Base-by-base conservation (phyloP, 2,113 vertebrate genomes). In the Zapornia atra region DNA sequence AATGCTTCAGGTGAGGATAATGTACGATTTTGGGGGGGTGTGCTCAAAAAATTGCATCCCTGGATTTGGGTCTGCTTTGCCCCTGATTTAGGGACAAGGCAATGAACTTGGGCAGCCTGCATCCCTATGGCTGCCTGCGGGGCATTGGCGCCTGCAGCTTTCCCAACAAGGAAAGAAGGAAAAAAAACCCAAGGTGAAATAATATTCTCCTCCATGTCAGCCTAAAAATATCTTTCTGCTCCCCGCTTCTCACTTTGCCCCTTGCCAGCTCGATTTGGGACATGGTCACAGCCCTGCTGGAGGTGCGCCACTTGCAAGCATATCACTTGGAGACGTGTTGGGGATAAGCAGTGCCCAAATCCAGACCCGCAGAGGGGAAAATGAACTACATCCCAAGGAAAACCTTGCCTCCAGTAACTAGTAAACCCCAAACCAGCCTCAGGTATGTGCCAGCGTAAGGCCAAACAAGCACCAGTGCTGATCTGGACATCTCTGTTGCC, bases 101-200 rank as follows among this genome's bases (percentile, higher is more conserved):
- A 38, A 18, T 4, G 8, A 73, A 54, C 11, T 77, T 0, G 0
- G 59, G 40, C 64, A 88, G 36, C 54, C 31, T 73, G 40, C 12
- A 18, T 78, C 13, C 25, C 56, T n/a, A 22, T 40, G 4, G 3
- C 59, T 72, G 31, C 36, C n/a, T 65, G 46, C 0, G 0, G 34
- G 54, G 17, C 28, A n/a, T 31, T 1, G 5, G 20, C 2, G 3
- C 51, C 31, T 33, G 14, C 0, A 0, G 22, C 33, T 86, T 85
- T 90, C 44, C 44, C 73, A 93, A 31, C 28, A 66, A 59, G 25
- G 10, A 46, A 46, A 8, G 44, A 46, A 46, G 48, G 48, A 48
- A 1, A 4, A 42, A 38, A 75, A 69, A 44, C 6, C 44, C 17
- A 46, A 19, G 8, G 17, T 19, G 44, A 46, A 94, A 59, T 12